Base-by-base conservation (phyloP, 1,140 invertebrate species). In the Hyposmocoma kahamanoa region DNA sequence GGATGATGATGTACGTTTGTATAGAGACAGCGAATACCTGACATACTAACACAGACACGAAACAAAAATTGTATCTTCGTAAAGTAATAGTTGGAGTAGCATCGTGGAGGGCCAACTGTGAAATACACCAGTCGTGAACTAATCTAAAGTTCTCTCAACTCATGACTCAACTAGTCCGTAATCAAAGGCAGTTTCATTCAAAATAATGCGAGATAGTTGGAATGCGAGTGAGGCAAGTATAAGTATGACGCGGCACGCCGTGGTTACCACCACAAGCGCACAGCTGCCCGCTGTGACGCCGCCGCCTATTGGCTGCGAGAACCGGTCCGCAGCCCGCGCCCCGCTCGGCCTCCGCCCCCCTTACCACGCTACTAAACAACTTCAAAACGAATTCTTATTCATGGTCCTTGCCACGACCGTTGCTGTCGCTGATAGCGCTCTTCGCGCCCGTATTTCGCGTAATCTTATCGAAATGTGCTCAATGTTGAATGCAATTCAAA, bases 401-500 rank as follows among this genome's bases (percentile, higher is more conserved):
- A 84, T 80, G 71, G 67, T 64, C 56, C 63, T 75, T 61, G 72
- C 58, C 61, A 71, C 71, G 76, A 80, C 72, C 72, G 78, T 82
- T 77, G 80, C 51, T 69, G 80, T 64, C 72, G 74, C 62, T 65
- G 53, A 69, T 56, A 49, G 64, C 55, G 64, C 67, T 48, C 56
- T 63, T 52, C 62, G 56, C 58, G 58, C 67, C 58, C 61, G 62
- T 74, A 69, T 77, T 77, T 73, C 73, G 77, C 79, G 81, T 83
- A 84, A 80, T 84, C 81, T 84, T 83, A 84, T 84, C 81, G 70
- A 72, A 78, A 81, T 75, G 70, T 71, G 62, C 60, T 70, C 56
- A 64, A 64, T 64, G 57, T 63, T 67, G 53, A 64, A 75, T 69
- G 62, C 58, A 48, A 62, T 62, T 67, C 49, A 42, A 60, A 56